Conservation (phyloP, 2,888 invertebrate species). For the Cosmia trapezina region DNA sequence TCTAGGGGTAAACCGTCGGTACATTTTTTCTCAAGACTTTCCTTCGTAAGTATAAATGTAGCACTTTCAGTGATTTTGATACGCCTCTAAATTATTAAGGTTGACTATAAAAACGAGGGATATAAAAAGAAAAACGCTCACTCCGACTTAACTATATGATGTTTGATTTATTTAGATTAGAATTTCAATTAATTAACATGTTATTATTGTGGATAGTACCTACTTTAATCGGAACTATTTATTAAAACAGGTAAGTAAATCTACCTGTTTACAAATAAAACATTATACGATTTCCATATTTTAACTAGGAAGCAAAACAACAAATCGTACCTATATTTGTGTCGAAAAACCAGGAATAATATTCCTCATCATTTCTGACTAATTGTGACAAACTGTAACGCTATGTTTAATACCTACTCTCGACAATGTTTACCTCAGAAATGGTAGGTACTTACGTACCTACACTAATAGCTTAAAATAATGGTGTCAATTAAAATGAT, state of each 20-base stretch:
- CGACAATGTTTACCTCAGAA: background rate
- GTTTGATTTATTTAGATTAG: background rate
- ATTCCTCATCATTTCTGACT: background rate
- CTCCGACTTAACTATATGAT: background rate
- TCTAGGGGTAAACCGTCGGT: slow-evolving; percentile 30
- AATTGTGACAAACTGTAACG: background rate
- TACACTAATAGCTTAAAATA: too few species aligned
- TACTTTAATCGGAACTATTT: background rate
- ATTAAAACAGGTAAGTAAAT: background rate
- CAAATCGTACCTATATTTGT: background rate
- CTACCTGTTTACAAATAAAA: background rate
- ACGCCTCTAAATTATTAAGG: slow-evolving; percentile 1
- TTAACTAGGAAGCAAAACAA: background rate
- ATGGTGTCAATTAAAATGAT: background rate
- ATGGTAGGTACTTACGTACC: too few species aligned
- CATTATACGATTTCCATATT: background rate
- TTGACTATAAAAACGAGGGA: background rate
- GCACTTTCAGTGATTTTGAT: slow-evolving; percentile 6
- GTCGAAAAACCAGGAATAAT: background rate
- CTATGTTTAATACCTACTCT: background rate
- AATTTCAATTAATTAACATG: background rate
- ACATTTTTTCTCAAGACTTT: slow-evolving; percentile 33
- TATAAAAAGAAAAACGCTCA: background rate
- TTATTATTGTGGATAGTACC: background rate
- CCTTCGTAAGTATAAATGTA: background rate